Conservation (phyloP, 1,140 invertebrate genomes). For the Zelostemma sp. region DNA sequence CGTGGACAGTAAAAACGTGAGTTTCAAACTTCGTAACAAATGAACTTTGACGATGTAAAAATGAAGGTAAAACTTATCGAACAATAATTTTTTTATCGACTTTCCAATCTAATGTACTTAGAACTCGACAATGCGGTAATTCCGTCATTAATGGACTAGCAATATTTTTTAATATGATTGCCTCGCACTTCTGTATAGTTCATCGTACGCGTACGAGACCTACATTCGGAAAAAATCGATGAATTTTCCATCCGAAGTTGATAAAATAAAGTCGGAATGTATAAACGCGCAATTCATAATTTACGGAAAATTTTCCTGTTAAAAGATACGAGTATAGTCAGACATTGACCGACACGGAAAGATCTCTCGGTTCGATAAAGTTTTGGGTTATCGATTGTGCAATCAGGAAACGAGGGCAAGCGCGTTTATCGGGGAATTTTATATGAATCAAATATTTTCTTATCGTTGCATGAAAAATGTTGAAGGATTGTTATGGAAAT, state of each 20-base stretch:
- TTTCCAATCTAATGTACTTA: too few species aligned
- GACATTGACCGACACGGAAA: slow-evolving; percentile 42
- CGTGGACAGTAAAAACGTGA: too few species aligned
- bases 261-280: background rate
- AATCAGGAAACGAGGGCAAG: slow-evolving; percentile 53
- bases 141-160: background rate
- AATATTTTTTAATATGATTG: background rate
- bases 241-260: slow-evolving; percentile 24
- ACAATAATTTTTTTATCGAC: too few species aligned
- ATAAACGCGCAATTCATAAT: too few species aligned
- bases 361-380: slow-evolving; percentile 54
- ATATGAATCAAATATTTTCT: slow-evolving; percentile 10
- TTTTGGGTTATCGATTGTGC: slow-evolving; percentile 55
- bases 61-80: too few species aligned
- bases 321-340: slow-evolving; percentile 20
- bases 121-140: background rate
- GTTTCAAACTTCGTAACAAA: too few species aligned
- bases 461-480: background rate
- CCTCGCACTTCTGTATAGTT: slow-evolving; percentile 17
- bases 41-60: too few species aligned
- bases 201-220: slow-evolving; percentile 15
- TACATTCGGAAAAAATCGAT: slow-evolving; percentile 34
- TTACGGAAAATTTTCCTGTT: background rate
- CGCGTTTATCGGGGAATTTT: slow-evolving; percentile 45
- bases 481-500: background rate